A percentile compares a stretch with the other conserved stretches of the same genome.
phyloP scores from a whole-genome alignment of 2,797 vertebrate genomes.

The Pogoniulus pusillus region DNA sequence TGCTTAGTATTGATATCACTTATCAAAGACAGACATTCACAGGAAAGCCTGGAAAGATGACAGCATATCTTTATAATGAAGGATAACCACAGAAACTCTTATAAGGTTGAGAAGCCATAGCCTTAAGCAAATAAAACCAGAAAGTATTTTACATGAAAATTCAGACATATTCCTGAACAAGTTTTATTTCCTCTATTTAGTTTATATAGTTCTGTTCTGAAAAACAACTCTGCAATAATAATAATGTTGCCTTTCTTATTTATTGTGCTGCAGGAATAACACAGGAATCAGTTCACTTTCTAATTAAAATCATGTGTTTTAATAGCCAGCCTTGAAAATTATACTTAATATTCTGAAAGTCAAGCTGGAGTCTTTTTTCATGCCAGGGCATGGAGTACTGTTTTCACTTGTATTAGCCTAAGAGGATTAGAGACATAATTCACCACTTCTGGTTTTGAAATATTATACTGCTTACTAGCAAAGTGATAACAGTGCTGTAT shows the following conservation, averaged over 20 bases:
- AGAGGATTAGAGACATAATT: neutral
- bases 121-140: neutral
- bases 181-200: neutral
- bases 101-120: neutral
- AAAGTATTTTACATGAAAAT: neutral
- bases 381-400: neutral
- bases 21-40: conserved; percentile 36
- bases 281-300: neutral
- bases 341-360: neutral
- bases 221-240: neutral
- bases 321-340: neutral
- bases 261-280: neutral
- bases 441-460: neutral
- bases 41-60: neutral
- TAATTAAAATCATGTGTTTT: neutral
- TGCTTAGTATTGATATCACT: conserved; percentile 48
- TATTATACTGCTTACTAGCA: no score
- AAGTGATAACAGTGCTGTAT: neutral
- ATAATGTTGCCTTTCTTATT: neutral
- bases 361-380: neutral
- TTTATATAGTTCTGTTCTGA: neutral
- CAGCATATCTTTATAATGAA: neutral
- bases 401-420: neutral
- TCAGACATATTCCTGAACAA: neutral
- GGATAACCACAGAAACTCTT: neutral